Evolutionary conservation across 2,113 vertebrate species (phyloP).

Genomic region (Anguilla rostrata): DNA sequence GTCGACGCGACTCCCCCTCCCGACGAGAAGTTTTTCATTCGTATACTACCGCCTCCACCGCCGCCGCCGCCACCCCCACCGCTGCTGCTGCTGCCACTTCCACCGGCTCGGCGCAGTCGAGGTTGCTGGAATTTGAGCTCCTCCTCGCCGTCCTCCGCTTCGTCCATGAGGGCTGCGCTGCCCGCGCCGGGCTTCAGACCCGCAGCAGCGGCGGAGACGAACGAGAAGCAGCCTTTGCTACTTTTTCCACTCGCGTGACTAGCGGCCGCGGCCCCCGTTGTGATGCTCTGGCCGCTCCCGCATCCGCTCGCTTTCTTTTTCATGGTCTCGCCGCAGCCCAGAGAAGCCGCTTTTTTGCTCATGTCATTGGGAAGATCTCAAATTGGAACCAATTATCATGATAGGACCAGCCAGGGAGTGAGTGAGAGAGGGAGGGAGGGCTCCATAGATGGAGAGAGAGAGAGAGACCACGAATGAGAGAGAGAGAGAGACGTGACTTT

Average conservation of each 20-base stretch:
- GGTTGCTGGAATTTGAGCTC: constrained; percentile 69
- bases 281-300: constrained; percentile 38
- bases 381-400: constrained; percentile 63
- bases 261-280: constrained; percentile 24
- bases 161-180: constrained; percentile 63
- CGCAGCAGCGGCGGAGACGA: constrained; percentile 38
- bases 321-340: constrained; percentile 58
- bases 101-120: constrained; percentile 66
- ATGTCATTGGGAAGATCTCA: constrained; percentile 68
- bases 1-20: constrained; percentile 73
- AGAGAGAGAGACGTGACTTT: constrained; percentile 63
- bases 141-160: constrained; percentile 68
- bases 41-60: constrained; percentile 63
- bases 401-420: constrained; percentile 55
- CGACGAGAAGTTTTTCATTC: constrained; percentile 74
- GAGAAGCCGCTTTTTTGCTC: constrained; percentile 68
- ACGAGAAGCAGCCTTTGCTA: constrained; percentile 54
- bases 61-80: constrained; percentile 55
- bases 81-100: constrained; percentile 54
- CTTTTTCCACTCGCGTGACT: constrained; percentile 50
- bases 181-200: constrained; percentile 44
- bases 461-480: background rate
- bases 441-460: constrained; percentile 6
- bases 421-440: constrained; percentile 3
- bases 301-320: constrained; percentile 54